A percentile compares a stretch with the other conserved stretches of the same genome.
Evolutionary conservation across 2,113 vertebrate genomes (phyloP).

Genomic region (Sapajus apella): DNA sequence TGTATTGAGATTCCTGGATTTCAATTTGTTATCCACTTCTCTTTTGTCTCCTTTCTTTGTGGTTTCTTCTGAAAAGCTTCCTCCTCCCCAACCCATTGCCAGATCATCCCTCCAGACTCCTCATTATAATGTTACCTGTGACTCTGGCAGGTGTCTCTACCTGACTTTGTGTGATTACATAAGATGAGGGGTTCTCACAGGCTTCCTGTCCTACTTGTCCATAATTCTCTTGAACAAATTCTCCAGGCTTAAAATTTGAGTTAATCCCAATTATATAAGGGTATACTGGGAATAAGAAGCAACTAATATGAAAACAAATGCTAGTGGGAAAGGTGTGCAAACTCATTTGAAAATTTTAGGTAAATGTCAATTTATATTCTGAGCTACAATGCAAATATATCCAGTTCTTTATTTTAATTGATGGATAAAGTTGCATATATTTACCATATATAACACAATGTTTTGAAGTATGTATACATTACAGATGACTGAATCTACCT

Average conservation of each 20-base stretch:
- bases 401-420: neutral
- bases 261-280: constrained; percentile 6
- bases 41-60: neutral
- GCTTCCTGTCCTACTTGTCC: neutral
- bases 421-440: neutral
- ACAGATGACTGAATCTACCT: neutral
- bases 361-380: constrained; percentile 40
- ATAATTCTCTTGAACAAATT: neutral
- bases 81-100: neutral
- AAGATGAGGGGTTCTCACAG: neutral
- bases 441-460: neutral
- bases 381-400: constrained; percentile 37
- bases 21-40: neutral
- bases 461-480: neutral
- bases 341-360: constrained; percentile 37
- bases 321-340: constrained; percentile 28
- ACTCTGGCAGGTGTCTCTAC: neutral
- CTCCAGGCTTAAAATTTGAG: neutral
- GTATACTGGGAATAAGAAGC: neutral
- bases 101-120: neutral
- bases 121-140: neutral
- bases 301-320: constrained; percentile 48
- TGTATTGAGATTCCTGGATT: neutral
- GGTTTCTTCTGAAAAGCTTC: neutral
- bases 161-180: neutral